phyloP scores from a whole-genome alignment of 2,797 vertebrate genomes.

The Ispidina picta region DNA sequence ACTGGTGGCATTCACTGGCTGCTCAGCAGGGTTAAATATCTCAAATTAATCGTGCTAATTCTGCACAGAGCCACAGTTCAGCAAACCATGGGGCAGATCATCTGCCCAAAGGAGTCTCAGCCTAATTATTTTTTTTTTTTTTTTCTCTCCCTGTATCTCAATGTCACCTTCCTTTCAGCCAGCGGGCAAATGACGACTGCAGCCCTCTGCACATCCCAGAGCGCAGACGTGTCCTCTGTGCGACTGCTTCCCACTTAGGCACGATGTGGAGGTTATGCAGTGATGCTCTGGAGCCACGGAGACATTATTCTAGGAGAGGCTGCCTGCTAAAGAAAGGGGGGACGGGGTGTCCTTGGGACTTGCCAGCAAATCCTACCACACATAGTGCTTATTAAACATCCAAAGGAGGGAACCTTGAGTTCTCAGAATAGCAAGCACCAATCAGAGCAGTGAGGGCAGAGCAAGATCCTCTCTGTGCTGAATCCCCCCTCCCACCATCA shows the following conservation, averaged over 20 bases:
- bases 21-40: neutral
- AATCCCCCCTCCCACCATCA: neutral
- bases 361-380: neutral
- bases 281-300: rapidly evolving
- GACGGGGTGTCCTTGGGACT: neutral
- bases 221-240: neutral
- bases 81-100: neutral
- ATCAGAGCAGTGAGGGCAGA: neutral
- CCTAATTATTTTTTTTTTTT: conserved; percentile 42
- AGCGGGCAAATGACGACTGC: neutral
- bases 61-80: neutral
- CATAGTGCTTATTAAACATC: neutral
- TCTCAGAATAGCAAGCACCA: neutral
- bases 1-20: rapidly evolving
- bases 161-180: conserved; percentile 57
- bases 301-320: neutral
- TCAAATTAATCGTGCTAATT: neutral
- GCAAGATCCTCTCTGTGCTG: neutral
- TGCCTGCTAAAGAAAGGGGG: neutral
- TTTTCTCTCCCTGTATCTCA: neutral
- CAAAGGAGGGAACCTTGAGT: neutral
- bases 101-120: conserved; percentile 25
- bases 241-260: rapidly evolving
- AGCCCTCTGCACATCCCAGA: neutral
- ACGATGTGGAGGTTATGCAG: neutral